Evolutionary conservation across 2,888 invertebrate genomes (phyloP).

Genomic region (Melinaea marsaeus): DNA sequence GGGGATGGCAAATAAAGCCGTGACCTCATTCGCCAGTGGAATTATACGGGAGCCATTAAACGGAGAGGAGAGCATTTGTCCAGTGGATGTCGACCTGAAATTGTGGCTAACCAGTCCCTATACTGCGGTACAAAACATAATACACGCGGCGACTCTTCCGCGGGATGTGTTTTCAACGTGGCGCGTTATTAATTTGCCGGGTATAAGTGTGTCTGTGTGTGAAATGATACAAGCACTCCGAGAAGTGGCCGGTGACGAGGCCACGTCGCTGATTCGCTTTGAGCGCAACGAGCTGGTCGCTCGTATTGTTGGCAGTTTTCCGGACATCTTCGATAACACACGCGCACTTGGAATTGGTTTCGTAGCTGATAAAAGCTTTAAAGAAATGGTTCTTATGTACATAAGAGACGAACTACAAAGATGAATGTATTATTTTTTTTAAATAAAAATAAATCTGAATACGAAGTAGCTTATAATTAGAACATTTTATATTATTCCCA

Average conservation of each 20-base stretch:
- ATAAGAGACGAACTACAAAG: slow-evolving; percentile 40
- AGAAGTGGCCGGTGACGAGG: slow-evolving; percentile 48
- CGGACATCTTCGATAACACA: slow-evolving; percentile 51
- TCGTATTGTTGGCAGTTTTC: slow-evolving; percentile 52
- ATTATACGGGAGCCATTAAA: slow-evolving; percentile 62
- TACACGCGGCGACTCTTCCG: slow-evolving; percentile 48
- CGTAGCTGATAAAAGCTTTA: slow-evolving; percentile 48
- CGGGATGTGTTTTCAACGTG: slow-evolving; percentile 42
- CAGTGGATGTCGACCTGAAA: slow-evolving; percentile 48
- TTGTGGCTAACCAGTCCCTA: slow-evolving; percentile 60
- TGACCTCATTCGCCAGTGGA: slow-evolving; percentile 67
- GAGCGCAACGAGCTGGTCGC: slow-evolving; percentile 46
- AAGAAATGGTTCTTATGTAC: slow-evolving; percentile 50
- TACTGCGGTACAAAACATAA: slow-evolving; percentile 51
- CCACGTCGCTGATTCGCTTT: slow-evolving; percentile 47
- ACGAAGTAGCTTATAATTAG: no score
- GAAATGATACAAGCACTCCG: slow-evolving; percentile 54
- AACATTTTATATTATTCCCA: no score
- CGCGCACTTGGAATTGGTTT: slow-evolving; percentile 57
- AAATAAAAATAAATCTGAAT: no score
- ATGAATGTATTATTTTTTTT: not conserved
- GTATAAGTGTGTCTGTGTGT: slow-evolving; percentile 49
- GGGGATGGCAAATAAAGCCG: slow-evolving; percentile 58
- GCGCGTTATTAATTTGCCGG: slow-evolving; percentile 57
- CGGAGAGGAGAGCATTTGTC: slow-evolving; percentile 46